Base-by-base conservation (phyloP, 2,113 vertebrate species). In the Nettapus auritus region DNA sequence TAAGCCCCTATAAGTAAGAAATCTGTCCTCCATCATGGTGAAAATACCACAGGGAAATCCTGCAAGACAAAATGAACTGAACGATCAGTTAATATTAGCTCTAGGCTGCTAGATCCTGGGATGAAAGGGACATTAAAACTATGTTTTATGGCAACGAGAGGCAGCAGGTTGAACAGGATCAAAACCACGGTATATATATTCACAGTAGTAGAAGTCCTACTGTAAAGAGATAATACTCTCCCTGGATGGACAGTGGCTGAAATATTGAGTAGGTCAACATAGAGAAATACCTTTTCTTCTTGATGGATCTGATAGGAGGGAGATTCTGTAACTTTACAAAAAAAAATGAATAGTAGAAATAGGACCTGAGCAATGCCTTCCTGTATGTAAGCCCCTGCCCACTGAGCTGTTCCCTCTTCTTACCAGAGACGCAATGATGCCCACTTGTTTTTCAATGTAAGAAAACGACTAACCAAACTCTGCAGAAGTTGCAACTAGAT, bases 401-500 rank as follows among this genome's bases (percentile, higher is more conserved):
- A 17, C 21, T 5, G 38, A 80, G 33, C 46, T 14, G 3, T 53
- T 82, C 11, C 9, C 29, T 33, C 22, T 42, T 48, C 68, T 75
- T 28, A 60, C 9, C 57, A 70, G 52, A 56, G 44, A 71, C 22
- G 46, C 50, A 78, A 71, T 7, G 18, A 4, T 64, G 62, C 50
- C 59, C 25, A 8, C 44, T 20, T 80, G 21, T 70, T 94, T 94
- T 94, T 36, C 75, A 77, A 0, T 9, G 36, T 40, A 25, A 85
- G 92, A 68, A 83, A 90, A 89, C 53, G 36, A 38, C 57, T 71
- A 87, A 80, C 11, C 57, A 84, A 85, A 86, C 71, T 38, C 40
- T 42, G 48, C 15, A 94, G 95, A 95, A 96, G 89, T 77, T 92
- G 62, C 40, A 82, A 28, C 14, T 73, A 57, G 67, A 22, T 57